phyloP scores from a whole-genome alignment of 2,113 vertebrate genomes.

The Piprites chloris region DNA sequence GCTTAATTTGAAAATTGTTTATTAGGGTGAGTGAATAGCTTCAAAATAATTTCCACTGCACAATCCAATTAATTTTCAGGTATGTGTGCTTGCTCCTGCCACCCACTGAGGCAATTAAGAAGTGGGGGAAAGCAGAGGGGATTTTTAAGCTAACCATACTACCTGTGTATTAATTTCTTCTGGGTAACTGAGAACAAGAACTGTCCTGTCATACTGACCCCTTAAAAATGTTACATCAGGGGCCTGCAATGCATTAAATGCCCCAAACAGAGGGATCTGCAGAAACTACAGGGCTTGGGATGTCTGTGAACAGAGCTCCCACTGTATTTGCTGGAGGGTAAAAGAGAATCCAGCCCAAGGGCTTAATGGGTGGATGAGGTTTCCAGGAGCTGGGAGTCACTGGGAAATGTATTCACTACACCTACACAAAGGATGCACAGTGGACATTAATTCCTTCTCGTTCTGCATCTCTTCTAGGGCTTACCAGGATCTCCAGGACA shows the following conservation, averaged over 20 bases:
- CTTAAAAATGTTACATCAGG: neutral
- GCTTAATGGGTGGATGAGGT: neutral
- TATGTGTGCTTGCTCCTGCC: conserved; percentile 39
- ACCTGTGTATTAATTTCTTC: neutral
- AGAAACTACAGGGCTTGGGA: neutral
- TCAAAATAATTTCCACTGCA: conserved; percentile 58
- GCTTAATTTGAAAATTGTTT: conserved; percentile 62
- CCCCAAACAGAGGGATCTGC: neutral
- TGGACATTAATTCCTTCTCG: neutral
- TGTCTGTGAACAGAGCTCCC: neutral
- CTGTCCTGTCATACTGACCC: neutral
- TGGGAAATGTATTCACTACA: neutral
- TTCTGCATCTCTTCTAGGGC: conserved; percentile 64
- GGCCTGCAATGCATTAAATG: neutral
- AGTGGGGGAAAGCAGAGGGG: neutral
- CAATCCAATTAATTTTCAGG: conserved; percentile 62
- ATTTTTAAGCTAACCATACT: neutral
- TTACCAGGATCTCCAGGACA: conserved; percentile 72
- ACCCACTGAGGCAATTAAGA: conserved; percentile 47
- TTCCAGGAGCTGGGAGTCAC: neutral
- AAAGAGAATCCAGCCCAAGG: neutral
- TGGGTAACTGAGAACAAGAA: conserved; percentile 17
- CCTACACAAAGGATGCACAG: neutral
- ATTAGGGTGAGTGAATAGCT: conserved; percentile 60
- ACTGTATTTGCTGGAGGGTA: neutral